Evolutionary conservation across 2,797 vertebrate species (phyloP).

Genomic region (Oreortyx pictus): DNA sequence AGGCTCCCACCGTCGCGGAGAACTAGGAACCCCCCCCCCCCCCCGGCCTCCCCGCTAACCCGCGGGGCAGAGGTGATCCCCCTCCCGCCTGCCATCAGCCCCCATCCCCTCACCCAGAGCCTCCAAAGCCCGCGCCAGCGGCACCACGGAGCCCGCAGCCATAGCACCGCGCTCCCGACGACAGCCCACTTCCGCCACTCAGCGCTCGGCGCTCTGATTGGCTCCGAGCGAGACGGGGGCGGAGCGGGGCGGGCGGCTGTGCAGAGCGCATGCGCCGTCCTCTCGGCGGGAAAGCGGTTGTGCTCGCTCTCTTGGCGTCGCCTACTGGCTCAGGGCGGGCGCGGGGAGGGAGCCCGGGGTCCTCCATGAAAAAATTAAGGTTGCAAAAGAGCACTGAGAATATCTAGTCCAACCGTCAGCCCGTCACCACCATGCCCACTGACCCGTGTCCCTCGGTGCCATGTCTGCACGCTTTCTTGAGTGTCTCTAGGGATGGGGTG

Average conservation of each 20-base stretch:
- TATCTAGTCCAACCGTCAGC: no score
- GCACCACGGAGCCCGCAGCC: rapidly evolving
- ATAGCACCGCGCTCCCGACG: rapidly evolving
- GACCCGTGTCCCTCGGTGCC: no score
- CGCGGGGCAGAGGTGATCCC: rapidly evolving
- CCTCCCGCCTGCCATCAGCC: rapidly evolving
- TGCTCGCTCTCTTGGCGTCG: no score
- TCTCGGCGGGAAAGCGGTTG: no score
- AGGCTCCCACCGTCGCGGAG: neutral
- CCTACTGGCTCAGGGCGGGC: no score
- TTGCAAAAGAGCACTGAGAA: no score
- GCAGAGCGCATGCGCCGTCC: neutral
- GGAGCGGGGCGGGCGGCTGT: rapidly evolving
- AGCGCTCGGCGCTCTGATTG: neutral
- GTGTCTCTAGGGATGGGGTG: no score
- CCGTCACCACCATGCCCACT: no score
- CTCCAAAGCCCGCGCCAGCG: neutral
- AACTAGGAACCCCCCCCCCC: rapidly evolving
- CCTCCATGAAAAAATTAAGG: no score
- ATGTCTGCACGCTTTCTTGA: no score
- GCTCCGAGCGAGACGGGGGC: rapidly evolving
- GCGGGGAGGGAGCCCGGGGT: no score
- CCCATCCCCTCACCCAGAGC: neutral
- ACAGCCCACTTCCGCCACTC: neutral
- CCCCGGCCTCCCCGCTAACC: rapidly evolving